Conservation (phyloP, 53 echinoderm and acorn worm species). For the Luidia sarsii region DNA sequence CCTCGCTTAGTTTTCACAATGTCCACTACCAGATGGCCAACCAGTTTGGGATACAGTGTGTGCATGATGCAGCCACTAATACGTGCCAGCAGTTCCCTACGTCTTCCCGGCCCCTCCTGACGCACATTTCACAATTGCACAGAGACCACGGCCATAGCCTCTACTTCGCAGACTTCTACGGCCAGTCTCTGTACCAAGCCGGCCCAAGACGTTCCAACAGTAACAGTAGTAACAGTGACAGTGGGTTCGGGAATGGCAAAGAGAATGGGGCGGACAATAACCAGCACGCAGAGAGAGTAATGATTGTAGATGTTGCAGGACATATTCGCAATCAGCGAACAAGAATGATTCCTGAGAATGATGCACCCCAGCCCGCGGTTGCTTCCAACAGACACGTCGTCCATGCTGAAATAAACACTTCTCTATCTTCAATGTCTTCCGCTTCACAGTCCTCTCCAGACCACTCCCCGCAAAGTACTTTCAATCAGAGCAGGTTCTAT, state of each 20-base stretch:
- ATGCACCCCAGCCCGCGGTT: not conserved
- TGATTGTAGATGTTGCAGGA: conserved; percentile 85
- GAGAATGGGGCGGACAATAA: conserved; percentile 61
- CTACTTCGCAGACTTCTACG: conserved; percentile 83
- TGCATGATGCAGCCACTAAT: conserved; percentile 75
- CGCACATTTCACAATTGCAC: conserved; percentile 74
- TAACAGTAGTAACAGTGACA: conserved; percentile 98
- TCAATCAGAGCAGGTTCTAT: not conserved
- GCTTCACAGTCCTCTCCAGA: conserved; percentile 72
- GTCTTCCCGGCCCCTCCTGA: conserved; percentile 78
- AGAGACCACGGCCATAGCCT: conserved; percentile 65
- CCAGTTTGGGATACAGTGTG: conserved; percentile 80
- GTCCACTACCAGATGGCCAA: conserved; percentile 77
- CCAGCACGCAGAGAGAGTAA: conserved; percentile 47
- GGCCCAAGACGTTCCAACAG: conserved; percentile 85
- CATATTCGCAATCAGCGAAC: conserved; percentile 82
- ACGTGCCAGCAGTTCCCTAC: conserved; percentile 88
- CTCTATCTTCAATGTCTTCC: conserved; percentile 73
- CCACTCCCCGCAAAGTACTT: conserved; percentile 58
- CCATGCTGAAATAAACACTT: conserved; percentile 72
- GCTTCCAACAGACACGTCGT: conserved; percentile 60
- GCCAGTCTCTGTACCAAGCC: conserved; percentile 65
- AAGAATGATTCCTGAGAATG: conserved; percentile 1
- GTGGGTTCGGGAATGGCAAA: conserved; percentile 94
- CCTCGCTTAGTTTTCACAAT: conserved; percentile 79